These are phyloP conservation scores for Coleophora deauratella DNA, from an alignment of 2,888 invertebrate genomes.

Conservation along the genomic window DNA sequence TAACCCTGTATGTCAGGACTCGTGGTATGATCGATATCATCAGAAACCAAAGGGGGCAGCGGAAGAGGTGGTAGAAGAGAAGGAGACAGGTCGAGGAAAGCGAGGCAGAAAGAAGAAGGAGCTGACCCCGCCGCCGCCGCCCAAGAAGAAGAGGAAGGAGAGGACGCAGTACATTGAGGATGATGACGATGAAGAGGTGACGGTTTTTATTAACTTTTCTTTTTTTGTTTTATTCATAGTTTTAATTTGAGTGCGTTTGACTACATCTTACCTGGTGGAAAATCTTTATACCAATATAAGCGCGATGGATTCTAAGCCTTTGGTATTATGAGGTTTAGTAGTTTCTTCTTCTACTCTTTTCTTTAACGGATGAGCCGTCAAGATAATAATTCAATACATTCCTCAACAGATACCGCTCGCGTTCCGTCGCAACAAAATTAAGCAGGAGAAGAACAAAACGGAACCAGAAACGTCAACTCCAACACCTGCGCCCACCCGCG, in stretches of 20 bases:
- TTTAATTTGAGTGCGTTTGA: no score
- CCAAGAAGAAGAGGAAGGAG: conserved; percentile 48
- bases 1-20: no score
- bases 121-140: conserved; percentile 45
- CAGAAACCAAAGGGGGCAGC: background rate
- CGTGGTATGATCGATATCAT: no score
- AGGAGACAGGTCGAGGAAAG: conserved; percentile 13
- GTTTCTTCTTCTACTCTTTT: no score
- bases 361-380: no score
- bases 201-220: background rate
- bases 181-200: conserved; percentile 54
- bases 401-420: conserved; percentile 46
- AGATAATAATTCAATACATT: no score
- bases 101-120: conserved; percentile 70
- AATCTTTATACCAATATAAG: no score
- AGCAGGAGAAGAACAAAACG: conserved; percentile 36
- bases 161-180: conserved; percentile 45
- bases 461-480: conserved; percentile 14
- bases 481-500: conserved; percentile 9
- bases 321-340: no score
- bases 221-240: no score
- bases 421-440: conserved; percentile 54
- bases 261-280: no score
- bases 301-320: no score
- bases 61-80: background rate